A percentile compares a stretch with the other conserved stretches of the same genome.
These are phyloP conservation scores for Oryctolagus cuniculus DNA, from an alignment of 2,113 vertebrate genomes.

Conservation along the genomic window mOryCun1.1 NC_091447.1:56783001-56783500, in stretches of 20 bases:
- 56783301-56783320: neutral
- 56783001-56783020: slow-evolving; percentile 5
- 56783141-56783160: neutral
- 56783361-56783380: too few relatives aligned
- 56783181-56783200: neutral
- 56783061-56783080: neutral
- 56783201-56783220: neutral
- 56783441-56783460: neutral
- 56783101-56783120: neutral
- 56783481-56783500: neutral
- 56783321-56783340: neutral
- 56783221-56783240: too few relatives aligned
- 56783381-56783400: too few relatives aligned
- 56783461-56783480: neutral
- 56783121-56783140: neutral
- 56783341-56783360: neutral
- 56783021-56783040: neutral
- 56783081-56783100: neutral
- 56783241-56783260: neutral
- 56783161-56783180: neutral
- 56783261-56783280: rapidly evolving
- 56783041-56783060: neutral
- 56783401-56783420: too few relatives aligned
- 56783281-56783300: neutral
- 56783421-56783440: neutral